A percentile compares a stretch with the other conserved stretches of the same genome.
Evolutionary conservation across 2,888 invertebrate species (phyloP).

Genomic region (Drosophila rellima): DNA sequence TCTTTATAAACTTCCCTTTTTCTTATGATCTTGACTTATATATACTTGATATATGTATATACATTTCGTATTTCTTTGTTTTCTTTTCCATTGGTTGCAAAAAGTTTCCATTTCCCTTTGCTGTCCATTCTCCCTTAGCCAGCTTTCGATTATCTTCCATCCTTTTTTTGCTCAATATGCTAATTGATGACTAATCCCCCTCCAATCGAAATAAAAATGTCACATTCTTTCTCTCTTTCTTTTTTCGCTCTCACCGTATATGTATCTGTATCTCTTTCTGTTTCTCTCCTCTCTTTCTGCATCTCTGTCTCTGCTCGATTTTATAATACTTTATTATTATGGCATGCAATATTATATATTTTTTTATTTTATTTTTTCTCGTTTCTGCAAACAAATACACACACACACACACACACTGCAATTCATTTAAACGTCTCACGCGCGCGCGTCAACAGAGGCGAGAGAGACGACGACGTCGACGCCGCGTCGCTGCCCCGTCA

Average conservation of each 20-base stretch:
- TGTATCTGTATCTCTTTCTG: background rate
- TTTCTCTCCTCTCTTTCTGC: background rate
- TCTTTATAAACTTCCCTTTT: background rate
- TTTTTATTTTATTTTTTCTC: conserved; percentile 24
- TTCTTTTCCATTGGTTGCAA: background rate
- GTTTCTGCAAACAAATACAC: conserved; percentile 21
- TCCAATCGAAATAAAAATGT: conserved; percentile 31
- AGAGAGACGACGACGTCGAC: conserved; percentile 23
- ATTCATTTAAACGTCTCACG: conserved; percentile 62
- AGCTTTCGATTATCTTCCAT: background rate
- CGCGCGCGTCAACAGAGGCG: conserved; percentile 29
- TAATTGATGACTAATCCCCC: conserved; percentile 61
- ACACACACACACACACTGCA: conserved; percentile 39
- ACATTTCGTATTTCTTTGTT: conserved; percentile 5
- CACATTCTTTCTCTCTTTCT: conserved; percentile 6
- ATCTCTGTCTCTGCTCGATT: conserved; percentile 26
- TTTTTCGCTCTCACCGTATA: background rate
- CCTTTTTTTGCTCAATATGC: conserved; percentile 23
- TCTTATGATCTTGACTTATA: conserved; percentile 19
- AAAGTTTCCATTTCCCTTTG: conserved; percentile 4
- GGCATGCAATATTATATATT: conserved; percentile 22
- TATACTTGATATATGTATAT: background rate
- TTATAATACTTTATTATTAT: conserved; percentile 40
- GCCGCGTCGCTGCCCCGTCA: conserved; percentile 38
- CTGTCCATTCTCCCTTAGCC: background rate